Base-by-base conservation (phyloP, 2,797 vertebrate genomes). In the Semaprochilodus insignis region DNA sequence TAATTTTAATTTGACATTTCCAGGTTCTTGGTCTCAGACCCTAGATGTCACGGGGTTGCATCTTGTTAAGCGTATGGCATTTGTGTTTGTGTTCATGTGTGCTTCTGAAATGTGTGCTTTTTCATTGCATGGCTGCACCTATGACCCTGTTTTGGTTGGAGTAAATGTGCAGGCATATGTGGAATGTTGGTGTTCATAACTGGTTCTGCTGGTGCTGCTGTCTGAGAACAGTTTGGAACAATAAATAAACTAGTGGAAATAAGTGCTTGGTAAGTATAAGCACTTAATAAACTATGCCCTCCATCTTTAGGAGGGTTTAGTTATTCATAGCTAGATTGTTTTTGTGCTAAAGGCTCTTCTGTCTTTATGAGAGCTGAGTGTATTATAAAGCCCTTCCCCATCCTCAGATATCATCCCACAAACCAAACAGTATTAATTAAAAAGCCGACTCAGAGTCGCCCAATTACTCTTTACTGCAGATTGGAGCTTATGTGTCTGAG, bases 381-480 rank as follows among this genome's bases (percentile, higher is more conserved):
- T 78, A 72, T 82, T 40, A 63, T 81, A 85, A 81, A 82, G 76
- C 83, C 52, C 8, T 66, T 31, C 57, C 55, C 52, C 74, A 52
- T 52, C 84, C 82, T 86, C 83, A 85, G 84, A 87, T 85, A 82
- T 78, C 80, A 84, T 27, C 77, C 34, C 54, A 66, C 77, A 82
- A 82, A 55, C 85, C 81, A 76, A 85, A 85, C 70, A 70, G 36
- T 82, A 83, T 85, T 83, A 78, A 86, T 86, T 86, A 88, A 81
- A 70, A 51, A 80, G 54, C 54, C 51, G 10, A 74, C 51, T 40
- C 44, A 48, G 59, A 85, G 27, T 81, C 75, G 51, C 54, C 52
- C 77, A 74, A 78, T 78, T 80, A 83, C 73, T 84, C 69, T 63
- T 73, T 59, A 74, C 62, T 60, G 70, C 81, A 71, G 67, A 55